Conservation (phyloP, 2,113 vertebrate species). For the Syngnathoides biaculeatus region DNA sequence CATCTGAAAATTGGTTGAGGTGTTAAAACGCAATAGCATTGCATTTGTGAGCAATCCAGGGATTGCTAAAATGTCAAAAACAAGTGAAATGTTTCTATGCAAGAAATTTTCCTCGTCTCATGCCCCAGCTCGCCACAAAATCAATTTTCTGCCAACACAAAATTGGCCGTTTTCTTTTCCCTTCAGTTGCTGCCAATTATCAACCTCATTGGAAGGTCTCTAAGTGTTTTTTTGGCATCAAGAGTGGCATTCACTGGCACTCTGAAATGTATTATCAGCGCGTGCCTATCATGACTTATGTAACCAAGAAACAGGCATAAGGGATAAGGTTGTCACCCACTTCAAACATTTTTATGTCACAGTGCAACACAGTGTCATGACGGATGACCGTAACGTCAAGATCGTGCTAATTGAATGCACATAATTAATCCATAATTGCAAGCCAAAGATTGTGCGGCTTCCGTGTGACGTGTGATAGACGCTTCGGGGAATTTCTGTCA, state of each 20-base stretch:
- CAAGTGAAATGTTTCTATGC: neutral
- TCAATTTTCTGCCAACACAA: neutral
- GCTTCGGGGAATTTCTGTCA: constrained; percentile 49
- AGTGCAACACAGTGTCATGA: constrained; percentile 1
- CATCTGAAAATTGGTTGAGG: no score
- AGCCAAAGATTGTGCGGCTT: constrained; percentile 7
- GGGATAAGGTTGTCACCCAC: constrained; percentile 12
- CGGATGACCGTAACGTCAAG: neutral
- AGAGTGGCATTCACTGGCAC: constrained; percentile 16
- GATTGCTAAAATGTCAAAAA: neutral
- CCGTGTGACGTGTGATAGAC: constrained; percentile 31
- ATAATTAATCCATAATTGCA: neutral
- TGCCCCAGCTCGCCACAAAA: neutral
- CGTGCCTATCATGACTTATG: constrained; percentile 19
- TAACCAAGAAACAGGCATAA: constrained; percentile 7
- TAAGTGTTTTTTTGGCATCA: constrained; percentile 30
- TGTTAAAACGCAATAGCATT: neutral
- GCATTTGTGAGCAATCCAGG: neutral
- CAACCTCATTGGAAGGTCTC: constrained; percentile 35
- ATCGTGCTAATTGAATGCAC: neutral
- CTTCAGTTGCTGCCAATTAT: constrained; percentile 3
- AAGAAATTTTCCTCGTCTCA: neutral
- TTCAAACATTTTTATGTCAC: neutral
- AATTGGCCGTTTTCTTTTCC: neutral
- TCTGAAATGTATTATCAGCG: constrained; percentile 17